Base-by-base conservation (phyloP, 2,113 vertebrate species). In the Alaudala cheleensis region DNA sequence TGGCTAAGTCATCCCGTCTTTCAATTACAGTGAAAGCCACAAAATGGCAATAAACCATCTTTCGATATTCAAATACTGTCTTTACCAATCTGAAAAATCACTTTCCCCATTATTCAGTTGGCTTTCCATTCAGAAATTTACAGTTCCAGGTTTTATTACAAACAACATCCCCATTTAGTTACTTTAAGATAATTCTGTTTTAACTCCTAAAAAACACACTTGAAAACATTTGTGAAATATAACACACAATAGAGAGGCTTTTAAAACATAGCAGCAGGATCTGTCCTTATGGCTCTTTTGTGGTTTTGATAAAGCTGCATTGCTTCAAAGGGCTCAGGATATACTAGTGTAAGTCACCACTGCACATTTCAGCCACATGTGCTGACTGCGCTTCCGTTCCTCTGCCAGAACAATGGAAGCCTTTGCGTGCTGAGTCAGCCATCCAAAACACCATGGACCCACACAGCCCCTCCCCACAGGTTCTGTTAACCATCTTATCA, bases 361-460 rank as follows among this genome's bases (percentile, higher is more conserved):
- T 40, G 85, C 96, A 95, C 44, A 88, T 94, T 96, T 86, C 2
- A 6, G 53, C 94, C 96, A 96, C 82, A 94, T 94, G 96, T 95
- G 92, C 96, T 92, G 93, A 96, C 85, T 74, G 72, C 0, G 33
- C 85, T 97, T 96, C 94, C 51, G 42, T 65, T 83, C 58, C 82
- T 80, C 60, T 39, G 79, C 62, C 67, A 87, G 62, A 91, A 95
- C 89, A 96, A 96, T 91, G 80, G 77, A 29, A 86, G 40, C 28
- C 73, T 65, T 9, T 1, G 3, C 0, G 0, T 2, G 73, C 91
- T 56, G 87, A 81, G 61, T 91, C 91, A 93, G 91, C 94, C 49
- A 8, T 64, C 54, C 51, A 65, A 33, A 69, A 45, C 39, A 16
- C 29, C 79, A 62, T 0, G 0, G 54, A 61, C 33, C 57, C 77